Base-by-base conservation (phyloP, 2,888 invertebrate species). In the Plutella xylostella region DNA sequence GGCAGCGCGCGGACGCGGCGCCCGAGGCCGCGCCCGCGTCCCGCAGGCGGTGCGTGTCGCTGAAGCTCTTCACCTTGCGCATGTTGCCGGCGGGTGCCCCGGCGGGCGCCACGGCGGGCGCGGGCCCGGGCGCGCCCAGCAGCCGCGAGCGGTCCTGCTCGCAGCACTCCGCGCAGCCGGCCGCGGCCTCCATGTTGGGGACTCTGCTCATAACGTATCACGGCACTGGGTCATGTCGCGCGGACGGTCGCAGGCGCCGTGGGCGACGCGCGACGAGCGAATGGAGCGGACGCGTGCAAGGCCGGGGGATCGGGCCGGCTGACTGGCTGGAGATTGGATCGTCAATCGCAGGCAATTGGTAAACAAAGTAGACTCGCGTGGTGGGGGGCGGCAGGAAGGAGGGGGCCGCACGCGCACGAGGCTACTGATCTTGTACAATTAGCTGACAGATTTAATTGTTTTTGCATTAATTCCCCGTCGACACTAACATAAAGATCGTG, bases 321-420 rank as follows among this genome's bases (percentile, higher is more conserved):
- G 72, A 79, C 83, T 80, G 73, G 67, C 70, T 76, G 72, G 76
- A 25, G 30, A 35, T 45, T 18, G 48, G 37, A 21, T 37, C 21
- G 49, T 78, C 76, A 76, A 72, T 78, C 78, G 78, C 66, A 60
- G n/a, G 68, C 72, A 80, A 77, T 80, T 77, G 76, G 82, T 82
- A 79, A 80, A 80, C 79, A 79, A 70, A 76, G 64, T 74, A 74
- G 65, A 71, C 65, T 61, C 58, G 54, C 59, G 54, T 61, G 62
- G 61, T 73, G 62, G 63, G 57, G 78, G 76, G 71, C 63, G 63
- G 62, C 58, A 55, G 49, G 62, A 68, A 65, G 65, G 69, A 67
- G 93, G 86, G 93, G 93, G 55, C 94, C 92, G 60, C 92, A 94
- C 76, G 69, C 74, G 69, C 94, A 87, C 65, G 56, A 94, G n/a